Percentiles rank a stretch among this genome's conserved stretches.
Evolutionary conservation across 2,113 vertebrate species (phyloP).

Genomic region (Xenus cinereus): DNA sequence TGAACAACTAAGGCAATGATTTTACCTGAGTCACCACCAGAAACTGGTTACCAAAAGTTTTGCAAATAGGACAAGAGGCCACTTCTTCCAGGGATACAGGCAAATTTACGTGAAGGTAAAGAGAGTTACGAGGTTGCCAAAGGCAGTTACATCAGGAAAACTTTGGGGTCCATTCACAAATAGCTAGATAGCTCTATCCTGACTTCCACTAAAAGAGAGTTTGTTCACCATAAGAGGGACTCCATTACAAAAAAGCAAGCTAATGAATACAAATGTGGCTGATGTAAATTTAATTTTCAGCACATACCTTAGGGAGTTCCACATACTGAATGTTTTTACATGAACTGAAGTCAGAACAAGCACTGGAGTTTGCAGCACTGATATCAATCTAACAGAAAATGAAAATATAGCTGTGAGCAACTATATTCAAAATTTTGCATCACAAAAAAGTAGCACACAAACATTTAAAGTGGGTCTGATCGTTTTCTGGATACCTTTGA

Average conservation of each 20-base stretch:
- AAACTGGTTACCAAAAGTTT: neutral
- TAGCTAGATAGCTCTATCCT: neutral
- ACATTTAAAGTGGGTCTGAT: neutral
- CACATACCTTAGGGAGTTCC: slow-evolving; percentile 81
- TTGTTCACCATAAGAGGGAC: neutral
- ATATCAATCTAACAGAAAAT: slow-evolving; percentile 51
- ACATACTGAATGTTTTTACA: slow-evolving; percentile 76
- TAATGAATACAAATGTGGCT: neutral
- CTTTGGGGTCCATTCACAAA: neutral
- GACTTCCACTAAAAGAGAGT: neutral
- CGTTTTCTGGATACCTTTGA: neutral
- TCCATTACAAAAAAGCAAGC: neutral
- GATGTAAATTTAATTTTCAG: neutral
- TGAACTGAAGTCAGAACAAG: slow-evolving; percentile 62
- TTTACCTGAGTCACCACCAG: neutral
- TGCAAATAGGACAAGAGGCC: neutral
- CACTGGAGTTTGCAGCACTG: neutral
- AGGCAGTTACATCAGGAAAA: neutral
- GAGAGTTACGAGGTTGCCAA: neutral
- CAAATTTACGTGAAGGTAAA: neutral
- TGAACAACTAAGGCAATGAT: neutral
- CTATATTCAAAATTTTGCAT: neutral
- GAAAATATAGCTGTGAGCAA: neutral
- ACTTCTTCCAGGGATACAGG: neutral
- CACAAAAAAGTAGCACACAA: neutral